Percentiles rank a stretch among this genome's conserved stretches.
These are phyloP conservation scores for Gorsachius goisagi DNA, from an alignment of 2,113 vertebrate species.

Conservation along the genomic window DNA sequence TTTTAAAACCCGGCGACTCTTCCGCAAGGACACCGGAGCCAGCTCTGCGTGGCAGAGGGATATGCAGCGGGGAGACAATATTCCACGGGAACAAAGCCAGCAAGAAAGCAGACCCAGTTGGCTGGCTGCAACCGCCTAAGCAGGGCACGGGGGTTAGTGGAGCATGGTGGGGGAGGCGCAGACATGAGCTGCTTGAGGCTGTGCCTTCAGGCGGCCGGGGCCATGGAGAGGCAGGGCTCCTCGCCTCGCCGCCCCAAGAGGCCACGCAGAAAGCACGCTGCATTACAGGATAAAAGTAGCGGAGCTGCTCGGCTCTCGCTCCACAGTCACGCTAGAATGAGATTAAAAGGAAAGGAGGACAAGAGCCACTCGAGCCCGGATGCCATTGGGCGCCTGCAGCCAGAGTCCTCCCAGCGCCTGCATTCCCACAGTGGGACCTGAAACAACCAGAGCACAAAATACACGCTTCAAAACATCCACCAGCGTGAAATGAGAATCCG, in stretches of 20 bases:
- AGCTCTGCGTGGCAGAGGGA: not conserved
- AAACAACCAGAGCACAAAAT: not conserved
- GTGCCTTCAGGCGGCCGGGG: not conserved
- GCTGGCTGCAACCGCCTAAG: not conserved
- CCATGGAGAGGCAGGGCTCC: not conserved
- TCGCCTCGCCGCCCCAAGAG: not conserved
- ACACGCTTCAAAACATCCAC: not conserved
- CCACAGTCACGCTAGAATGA: slow-evolving; percentile 36
- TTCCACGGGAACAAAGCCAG: not conserved
- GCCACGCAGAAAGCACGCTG: not conserved
- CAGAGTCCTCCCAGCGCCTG: not conserved
- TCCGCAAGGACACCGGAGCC: not conserved
- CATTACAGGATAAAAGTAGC: not conserved
- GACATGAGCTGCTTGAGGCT: not conserved
- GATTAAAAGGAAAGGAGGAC: slow-evolving; percentile 59
- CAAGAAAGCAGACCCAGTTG: not conserved
- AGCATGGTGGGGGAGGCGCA: not conserved
- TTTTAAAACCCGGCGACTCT: not conserved
- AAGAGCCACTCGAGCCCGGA: not conserved
- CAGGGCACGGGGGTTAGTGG: not conserved
- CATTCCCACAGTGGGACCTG: slow-evolving; percentile 4
- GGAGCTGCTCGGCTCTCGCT: not conserved
- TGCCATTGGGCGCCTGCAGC: slow-evolving; percentile 37
- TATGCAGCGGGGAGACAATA: not conserved
- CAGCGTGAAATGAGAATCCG: accelerated